Evolutionary conservation across 2,888 invertebrate species (phyloP), one percentile per base, ranked within the genome.

Genomic region (Coelinius sp.): DNA sequence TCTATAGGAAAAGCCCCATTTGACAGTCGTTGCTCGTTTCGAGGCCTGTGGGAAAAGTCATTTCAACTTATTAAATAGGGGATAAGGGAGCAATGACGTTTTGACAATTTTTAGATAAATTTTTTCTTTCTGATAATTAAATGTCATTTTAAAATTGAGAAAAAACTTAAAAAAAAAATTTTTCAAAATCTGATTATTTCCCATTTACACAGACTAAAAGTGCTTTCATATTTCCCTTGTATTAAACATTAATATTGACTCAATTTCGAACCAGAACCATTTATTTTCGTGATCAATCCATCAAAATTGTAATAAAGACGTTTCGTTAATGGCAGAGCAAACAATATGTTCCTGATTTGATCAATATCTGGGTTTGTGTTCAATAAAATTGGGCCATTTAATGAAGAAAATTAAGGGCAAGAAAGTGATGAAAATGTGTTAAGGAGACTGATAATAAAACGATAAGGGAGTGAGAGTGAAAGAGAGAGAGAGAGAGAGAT

Each of bases 1-100:
- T 73, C 52, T 68, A 71, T 68, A 59, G 70, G 67, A 70, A 67
- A 65, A 25, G 38, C 62, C 41, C 65, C 31, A 66, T 53, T 67
- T 68, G 62, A 38, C 66, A 68, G 46, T 46, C 44, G 64, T 53
- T 44, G 53, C 41, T 70, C 63, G 59, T 24, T 62, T 63, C 41
- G 24, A 63, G 17, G 12, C 38, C 41, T 20, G 63, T 22, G 22
- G 63, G 63, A 63, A 63, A 63, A 63, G 63, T 63, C 38, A 63
- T 63, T 63, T 63, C 24, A 25, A 63, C 41, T 63, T 41, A 63
- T 63, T 63, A 24, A 63, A 41, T 38, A 27, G 31, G 38, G 20
- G 41, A 22, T 20, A 22, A 63, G 24, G n/a, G 24, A 12, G n/a
- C 20, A 62, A 20, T 62, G 62, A 38, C 38, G 8, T 12, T 63